Percentiles rank a stretch among this genome's conserved stretches.
phyloP scores from a whole-genome alignment of 2,797 vertebrate genomes.

The Antennarius maculatus region DNA sequence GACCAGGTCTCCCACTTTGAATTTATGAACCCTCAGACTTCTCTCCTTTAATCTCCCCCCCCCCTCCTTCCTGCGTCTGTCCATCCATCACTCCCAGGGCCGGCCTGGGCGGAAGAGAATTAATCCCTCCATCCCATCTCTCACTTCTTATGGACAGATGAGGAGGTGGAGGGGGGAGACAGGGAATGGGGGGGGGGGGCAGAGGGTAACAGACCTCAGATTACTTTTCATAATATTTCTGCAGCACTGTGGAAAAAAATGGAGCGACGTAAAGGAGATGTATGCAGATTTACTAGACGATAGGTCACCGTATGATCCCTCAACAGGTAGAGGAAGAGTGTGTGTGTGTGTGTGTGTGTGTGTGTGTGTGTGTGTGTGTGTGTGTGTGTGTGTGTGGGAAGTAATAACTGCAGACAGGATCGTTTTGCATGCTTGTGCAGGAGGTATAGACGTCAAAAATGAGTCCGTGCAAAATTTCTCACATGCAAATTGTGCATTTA shows the following conservation, averaged over 20 bases:
- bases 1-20: slow-evolving; percentile 78
- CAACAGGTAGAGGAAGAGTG: slow-evolving; percentile 61
- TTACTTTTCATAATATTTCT: slow-evolving; percentile 82
- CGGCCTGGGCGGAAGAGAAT: slow-evolving; percentile 82
- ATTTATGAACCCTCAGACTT: slow-evolving; percentile 82
- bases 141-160: slow-evolving; percentile 80
- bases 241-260: slow-evolving; percentile 53
- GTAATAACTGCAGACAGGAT: slow-evolving; percentile 34
- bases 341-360: slow-evolving; percentile 21
- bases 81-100: slow-evolving; percentile 84
- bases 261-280: slow-evolving; percentile 42
- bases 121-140: slow-evolving; percentile 83
- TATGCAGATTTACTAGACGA: slow-evolving; percentile 58
- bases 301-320: slow-evolving; percentile 38
- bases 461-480: slow-evolving; percentile 3
- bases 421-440: slow-evolving; percentile 15
- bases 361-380: no score
- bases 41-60: slow-evolving; percentile 77
- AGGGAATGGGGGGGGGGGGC: slow-evolving; percentile 26
- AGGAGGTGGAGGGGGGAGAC: slow-evolving; percentile 66
- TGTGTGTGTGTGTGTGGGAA: background rate
- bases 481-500: slow-evolving; percentile 7
- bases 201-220: slow-evolving; percentile 62
- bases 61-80: slow-evolving; percentile 79
- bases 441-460: slow-evolving; percentile 2